Conservation (phyloP, 1,140 invertebrate genomes). For the Aplysia californica region DNA sequence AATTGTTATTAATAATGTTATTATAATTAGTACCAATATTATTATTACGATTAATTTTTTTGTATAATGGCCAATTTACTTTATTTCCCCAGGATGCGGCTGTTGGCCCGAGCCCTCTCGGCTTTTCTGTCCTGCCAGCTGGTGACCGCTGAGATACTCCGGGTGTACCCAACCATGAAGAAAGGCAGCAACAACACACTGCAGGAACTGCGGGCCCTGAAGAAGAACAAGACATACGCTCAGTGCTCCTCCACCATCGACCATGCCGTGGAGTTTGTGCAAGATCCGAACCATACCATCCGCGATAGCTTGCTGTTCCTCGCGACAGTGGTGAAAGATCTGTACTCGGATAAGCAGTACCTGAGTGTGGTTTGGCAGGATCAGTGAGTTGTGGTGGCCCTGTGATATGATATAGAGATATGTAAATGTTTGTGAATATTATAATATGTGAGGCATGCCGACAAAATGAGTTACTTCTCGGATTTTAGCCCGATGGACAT, state of each 20-base stretch:
- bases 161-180: background rate
- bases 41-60: background rate
- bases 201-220: background rate
- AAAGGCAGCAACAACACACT: background rate
- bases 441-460: too few species aligned
- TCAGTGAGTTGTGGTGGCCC: too few species aligned
- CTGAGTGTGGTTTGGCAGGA: conserved; percentile 1
- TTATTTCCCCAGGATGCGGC: conserved; percentile 15
- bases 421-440: too few species aligned
- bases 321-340: background rate
- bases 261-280: background rate
- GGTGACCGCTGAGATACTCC: background rate
- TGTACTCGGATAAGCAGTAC: conserved; percentile 1
- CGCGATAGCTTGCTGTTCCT: background rate
- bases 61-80: background rate
- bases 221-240: conserved; percentile 9
- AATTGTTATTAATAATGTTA: background rate
- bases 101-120: background rate
- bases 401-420: too few species aligned
- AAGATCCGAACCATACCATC: conserved; percentile 3
- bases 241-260: background rate
- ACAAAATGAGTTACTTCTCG: too few species aligned
- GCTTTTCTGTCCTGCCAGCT: conserved; percentile 1
- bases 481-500: too few species aligned
- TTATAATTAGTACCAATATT: background rate